Evolutionary conservation across 2,113 vertebrate genomes (phyloP), one percentile per base, ranked within the genome.

Genomic region (Pterophyllum scalare): DNA sequence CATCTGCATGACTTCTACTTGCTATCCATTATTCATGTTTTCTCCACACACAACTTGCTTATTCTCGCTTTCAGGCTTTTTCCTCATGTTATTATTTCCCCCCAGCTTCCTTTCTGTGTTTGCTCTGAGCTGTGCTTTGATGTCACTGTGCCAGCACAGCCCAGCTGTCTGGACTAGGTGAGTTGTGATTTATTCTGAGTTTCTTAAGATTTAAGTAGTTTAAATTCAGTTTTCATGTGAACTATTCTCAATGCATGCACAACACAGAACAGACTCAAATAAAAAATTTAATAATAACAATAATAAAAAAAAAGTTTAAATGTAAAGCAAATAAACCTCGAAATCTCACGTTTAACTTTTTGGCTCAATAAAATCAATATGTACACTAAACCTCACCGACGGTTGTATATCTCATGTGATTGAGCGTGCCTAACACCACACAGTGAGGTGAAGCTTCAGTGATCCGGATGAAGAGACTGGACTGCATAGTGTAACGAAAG

Each of bases 21-120:
- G 31, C 33, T 62, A 88, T 94, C 83, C 86, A 94, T 94, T 93
- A 94, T 94, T 94, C 88, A 93, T 93, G 85, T 70, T 70, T 80
- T 80, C 61, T 88, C 59, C 76, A 79, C 80, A 80, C 86, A 90
- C 80, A 81, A 75, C 79, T 85, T 78, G 52, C 81, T 61, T 85
- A 88, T 88, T 85, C 57, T 85, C 28, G 14, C 85, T 92, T 83
- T 88, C 56, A 87, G 76, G 85, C 59, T 85, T 90, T 83, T 88
- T 77, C 62, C 76, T 90, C 67, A 67, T 86, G 78, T 83, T 89
- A 80, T 90, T 87, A 75, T 83, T 86, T 64, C 56, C 87, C 80
- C 22, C 19, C 22, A 88, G 88, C 79, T 80, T 81, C 40, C 60
- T 81, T 57, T 85, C 85, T 75, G 83, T 75, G 81, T 90, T 90